Evolutionary conservation across 92 coral and sea anemone genomes (phyloP), one percentile per base, ranked within the genome.

Genomic region (Anthopleura xanthogrammica): DNA sequence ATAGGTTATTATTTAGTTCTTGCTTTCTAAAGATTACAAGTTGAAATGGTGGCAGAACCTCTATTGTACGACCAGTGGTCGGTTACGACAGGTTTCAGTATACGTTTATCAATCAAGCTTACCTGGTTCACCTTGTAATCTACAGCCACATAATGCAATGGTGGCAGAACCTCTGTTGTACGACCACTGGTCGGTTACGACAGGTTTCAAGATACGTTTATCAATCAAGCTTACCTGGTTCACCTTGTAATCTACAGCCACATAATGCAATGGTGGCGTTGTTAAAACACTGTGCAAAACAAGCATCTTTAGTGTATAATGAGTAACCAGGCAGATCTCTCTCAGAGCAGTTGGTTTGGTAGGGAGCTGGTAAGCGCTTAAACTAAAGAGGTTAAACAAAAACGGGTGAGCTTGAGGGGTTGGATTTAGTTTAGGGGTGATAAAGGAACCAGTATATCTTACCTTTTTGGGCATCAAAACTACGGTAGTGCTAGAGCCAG

Each of bases 221-320:
- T 60, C 22, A 60, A 41, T 23, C 39, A 42, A 62, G 70, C 24
- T 64, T 64, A 90, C 93, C 79, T 50, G 79, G 93, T 62, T 62
- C 70, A 7, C 70, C 70, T 62, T n/a, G 42, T 36, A 54, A 60
- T 55, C 90, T 77, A 70, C 95, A 92, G 41, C 89, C 89, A 54
- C 95, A 92, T 22, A 16, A 17, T n/a, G 43, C 68, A 76, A 83
- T 75, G 22, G 90, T 82, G 14, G 20, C 65, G 79, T 92, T 87
- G 42, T 83, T 89, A 19, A 52, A 72, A 23, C 95, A 92, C 75
- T 90, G 87, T 0, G 13, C 5, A 36, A 83, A 83, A 50, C 95
- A 92, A 55, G 89, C 89, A 41, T 87, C 89, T 64, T 83, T 90
- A 24, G 80, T 86, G 89, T 92, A 92, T 19, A 42, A 79, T 29